Evolutionary conservation across 2,797 vertebrate genomes (phyloP), one percentile per base, ranked within the genome.

Genomic region (Myotis findleyi): DNA sequence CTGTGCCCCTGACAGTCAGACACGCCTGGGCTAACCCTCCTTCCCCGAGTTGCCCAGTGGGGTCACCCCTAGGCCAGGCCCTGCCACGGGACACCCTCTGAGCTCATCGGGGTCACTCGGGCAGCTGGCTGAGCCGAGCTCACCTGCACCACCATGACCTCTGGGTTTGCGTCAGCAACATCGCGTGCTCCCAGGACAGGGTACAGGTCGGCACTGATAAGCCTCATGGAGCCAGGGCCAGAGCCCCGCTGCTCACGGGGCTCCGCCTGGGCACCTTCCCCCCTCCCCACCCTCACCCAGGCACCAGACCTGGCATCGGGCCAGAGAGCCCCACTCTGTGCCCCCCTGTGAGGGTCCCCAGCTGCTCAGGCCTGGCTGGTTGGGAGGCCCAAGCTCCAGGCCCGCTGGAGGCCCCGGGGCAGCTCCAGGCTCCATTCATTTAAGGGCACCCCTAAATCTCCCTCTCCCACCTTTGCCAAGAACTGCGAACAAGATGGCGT

Each of bases 151-250:
- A 9, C n/a, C 0, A 0, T 93, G 94, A 84, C 89, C 92, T 41
- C 51, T 76, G 81, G 27, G 8, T 49, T 12, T 23, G 13, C 36
- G 13, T 72, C 68, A 87, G 57, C 77, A 73, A 76, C 89, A 62
- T 13, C 0, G 0, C 11, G 57, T 55, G 7, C n/a, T 55, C 30
- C 30, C 8, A 23, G 57, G 49, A 49, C 17, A 75, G 91, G 89
- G n/a, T 51, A 8, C 17, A 72, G 68, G 27, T 55, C 16, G 14
- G 5, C 30, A 16, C n/a, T 89, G 95, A 97, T 95, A 91, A 94
- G 75, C 10, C 14, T 75, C 41, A 2, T 4, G 9, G 16, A 89
- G 20, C 30, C 41, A 3, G 82, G 10, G 49, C 76, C 71, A 57
- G 1, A 80, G 64, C 7, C 57, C 27, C 2, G 62, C 53, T 44